A percentile compares a stretch with the other conserved stretches of the same genome.
Conservation (phyloP, 1,140 invertebrate species). For the Drosophila kurseongensis region DNA sequence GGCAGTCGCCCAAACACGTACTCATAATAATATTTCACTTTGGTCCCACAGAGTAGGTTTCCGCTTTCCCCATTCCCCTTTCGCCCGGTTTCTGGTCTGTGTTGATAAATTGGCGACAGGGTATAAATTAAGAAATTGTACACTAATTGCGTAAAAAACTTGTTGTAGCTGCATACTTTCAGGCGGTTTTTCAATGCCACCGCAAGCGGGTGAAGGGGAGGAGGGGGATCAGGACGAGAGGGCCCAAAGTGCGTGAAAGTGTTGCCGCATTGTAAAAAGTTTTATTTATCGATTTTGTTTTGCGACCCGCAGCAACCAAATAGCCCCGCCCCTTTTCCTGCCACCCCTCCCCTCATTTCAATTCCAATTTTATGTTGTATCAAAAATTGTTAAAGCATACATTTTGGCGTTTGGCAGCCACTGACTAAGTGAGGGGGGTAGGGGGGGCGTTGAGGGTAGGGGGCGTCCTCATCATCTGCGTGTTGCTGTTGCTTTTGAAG, state of each 20-base stretch:
- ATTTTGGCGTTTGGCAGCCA: slow-evolving; percentile 75
- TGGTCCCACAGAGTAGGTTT: slow-evolving; percentile 37
- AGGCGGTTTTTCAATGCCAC: slow-evolving; percentile 73
- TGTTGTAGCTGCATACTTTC: slow-evolving; percentile 73
- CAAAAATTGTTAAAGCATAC: slow-evolving; percentile 76
- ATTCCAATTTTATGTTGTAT: slow-evolving; percentile 82
- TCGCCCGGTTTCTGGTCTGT: slow-evolving; percentile 20
- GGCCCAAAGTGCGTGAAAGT: slow-evolving; percentile 72
- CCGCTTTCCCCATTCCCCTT: background rate
- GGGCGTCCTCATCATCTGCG: slow-evolving; percentile 34
- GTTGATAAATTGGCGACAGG: slow-evolving; percentile 84
- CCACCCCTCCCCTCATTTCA: slow-evolving; percentile 28
- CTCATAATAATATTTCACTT: slow-evolving; percentile 81
- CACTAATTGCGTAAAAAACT: slow-evolving; percentile 84
- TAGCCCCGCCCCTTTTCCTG: background rate
- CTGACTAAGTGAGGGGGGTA: slow-evolving; percentile 30
- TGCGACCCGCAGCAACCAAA: slow-evolving; percentile 68
- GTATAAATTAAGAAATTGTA: slow-evolving; percentile 84
- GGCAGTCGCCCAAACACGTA: slow-evolving; percentile 61
- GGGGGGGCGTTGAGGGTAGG: background rate
- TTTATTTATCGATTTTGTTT: slow-evolving; percentile 78
- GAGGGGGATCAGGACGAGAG: background rate
- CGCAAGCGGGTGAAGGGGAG: slow-evolving; percentile 29
- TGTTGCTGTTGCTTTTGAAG: slow-evolving; percentile 76
- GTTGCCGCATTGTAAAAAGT: slow-evolving; percentile 77